A percentile compares a stretch with the other conserved stretches of the same genome.
phyloP scores from a whole-genome alignment of 2,797 vertebrate species.

The Semotilus atromaculatus region DNA sequence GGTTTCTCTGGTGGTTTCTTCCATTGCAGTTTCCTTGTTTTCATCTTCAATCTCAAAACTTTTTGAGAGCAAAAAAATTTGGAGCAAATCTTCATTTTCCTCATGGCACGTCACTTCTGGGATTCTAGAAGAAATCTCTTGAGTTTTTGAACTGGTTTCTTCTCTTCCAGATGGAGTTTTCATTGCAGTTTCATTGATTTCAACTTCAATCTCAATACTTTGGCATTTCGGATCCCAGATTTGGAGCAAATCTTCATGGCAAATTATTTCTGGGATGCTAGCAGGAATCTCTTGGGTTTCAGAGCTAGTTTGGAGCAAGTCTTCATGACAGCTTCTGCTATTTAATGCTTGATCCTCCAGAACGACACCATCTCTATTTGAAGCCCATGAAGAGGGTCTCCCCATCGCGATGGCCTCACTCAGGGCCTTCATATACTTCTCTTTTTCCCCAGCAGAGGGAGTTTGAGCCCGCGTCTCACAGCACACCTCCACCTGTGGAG shows the following conservation, averaged over 20 bases:
- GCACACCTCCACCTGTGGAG: constrained; percentile 68
- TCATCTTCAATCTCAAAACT: no score
- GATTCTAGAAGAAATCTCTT: no score
- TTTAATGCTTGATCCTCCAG: background rate
- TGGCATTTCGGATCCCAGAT: background rate
- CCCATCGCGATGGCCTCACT: background rate
- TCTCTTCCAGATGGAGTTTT: background rate
- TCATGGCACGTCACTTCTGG: no score
- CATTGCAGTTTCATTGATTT: background rate
- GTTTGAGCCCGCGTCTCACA: constrained; percentile 21
- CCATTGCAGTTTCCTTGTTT: background rate
- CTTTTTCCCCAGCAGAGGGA: constrained; percentile 41
- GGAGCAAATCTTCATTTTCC: no score
- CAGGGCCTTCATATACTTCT: background rate
- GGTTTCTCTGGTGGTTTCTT: background rate
- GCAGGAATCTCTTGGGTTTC: no score
- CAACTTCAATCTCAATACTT: background rate
- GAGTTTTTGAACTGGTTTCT: no score
- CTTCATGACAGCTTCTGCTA: background rate
- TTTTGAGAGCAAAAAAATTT: accelerated
- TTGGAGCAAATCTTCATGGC: no score
- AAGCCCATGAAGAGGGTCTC: background rate
- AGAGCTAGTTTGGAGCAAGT: background rate
- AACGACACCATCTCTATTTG: background rate
- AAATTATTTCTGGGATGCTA: accelerated